phyloP scores from a whole-genome alignment of 2,888 invertebrate genomes.

The Pyrocoelia pectoralis region DNA sequence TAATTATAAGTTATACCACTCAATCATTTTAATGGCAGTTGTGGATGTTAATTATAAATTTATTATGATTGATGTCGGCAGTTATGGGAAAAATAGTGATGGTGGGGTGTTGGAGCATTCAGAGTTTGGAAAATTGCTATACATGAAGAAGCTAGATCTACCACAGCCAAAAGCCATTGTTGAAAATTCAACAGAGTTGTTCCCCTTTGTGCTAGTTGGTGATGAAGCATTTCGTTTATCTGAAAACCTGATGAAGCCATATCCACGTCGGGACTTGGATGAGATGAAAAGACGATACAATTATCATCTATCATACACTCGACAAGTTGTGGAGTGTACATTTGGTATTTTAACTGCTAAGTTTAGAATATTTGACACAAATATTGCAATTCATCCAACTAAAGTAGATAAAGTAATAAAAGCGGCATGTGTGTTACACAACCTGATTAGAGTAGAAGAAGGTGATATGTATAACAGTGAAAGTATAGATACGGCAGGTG shows the following conservation, averaged over 20 bases:
- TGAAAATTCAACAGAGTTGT: background rate
- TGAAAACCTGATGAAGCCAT: conserved; percentile 21
- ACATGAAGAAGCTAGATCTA: background rate
- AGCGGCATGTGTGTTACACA: conserved; percentile 25
- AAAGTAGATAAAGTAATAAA: conserved; percentile 19
- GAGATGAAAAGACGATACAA: conserved; percentile 23
- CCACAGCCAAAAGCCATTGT: background rate
- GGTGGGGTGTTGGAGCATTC: conserved; percentile 7
- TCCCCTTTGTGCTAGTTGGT: conserved; percentile 12
- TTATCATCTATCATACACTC: conserved; percentile 26
- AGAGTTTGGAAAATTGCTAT: conserved; percentile 3
- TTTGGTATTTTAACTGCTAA: conserved; percentile 25
- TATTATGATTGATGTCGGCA: conserved; percentile 11
- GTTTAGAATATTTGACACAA: conserved; percentile 22
- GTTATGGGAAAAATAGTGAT: conserved; percentile 12
- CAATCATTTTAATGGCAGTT: background rate
- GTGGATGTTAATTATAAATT: conserved; percentile 11
- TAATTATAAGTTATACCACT: conserved; percentile 9
- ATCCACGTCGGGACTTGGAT: conserved; percentile 11
- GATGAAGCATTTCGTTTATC: conserved; percentile 33
- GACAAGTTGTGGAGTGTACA: conserved; percentile 29
- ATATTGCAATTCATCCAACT: conserved; percentile 12
- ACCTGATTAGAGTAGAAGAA: conserved; percentile 5
- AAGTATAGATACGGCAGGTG: background rate
- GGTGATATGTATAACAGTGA: background rate